phyloP scores from a whole-genome alignment of 2,888 invertebrate genomes.

The Oscheius myriophilus region DNA sequence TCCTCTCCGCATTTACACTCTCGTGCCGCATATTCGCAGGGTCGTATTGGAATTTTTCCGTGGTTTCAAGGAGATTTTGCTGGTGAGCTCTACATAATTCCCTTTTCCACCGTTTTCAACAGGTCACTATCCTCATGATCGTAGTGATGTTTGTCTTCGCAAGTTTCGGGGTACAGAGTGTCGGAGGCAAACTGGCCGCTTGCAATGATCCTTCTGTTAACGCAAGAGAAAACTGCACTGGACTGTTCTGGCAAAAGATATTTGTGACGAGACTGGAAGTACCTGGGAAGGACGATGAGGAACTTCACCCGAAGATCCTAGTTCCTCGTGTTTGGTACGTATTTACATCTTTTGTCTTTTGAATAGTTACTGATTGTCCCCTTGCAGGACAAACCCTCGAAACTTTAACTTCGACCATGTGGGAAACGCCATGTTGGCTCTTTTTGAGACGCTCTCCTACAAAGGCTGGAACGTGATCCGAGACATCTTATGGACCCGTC shows the following conservation, averaged over 20 bases:
- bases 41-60: conserved; percentile 97
- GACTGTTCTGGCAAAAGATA: conserved; percentile 91
- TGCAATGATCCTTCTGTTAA: conserved; percentile 92
- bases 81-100: conserved; percentile 76
- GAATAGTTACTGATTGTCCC: neutral
- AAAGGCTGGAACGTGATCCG: conserved; percentile 99
- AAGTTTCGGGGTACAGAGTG: conserved; percentile 96
- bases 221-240: conserved; percentile 83
- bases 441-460: conserved; percentile 97
- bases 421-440: conserved; percentile 94
- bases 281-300: conserved; percentile 79
- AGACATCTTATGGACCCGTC: conserved; percentile 92
- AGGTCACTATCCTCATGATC: conserved; percentile 93
- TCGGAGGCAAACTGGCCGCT: conserved; percentile 92
- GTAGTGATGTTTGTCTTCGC: conserved; percentile 99
- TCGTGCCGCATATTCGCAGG: conserved; percentile 98
- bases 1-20: conserved; percentile 88
- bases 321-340: conserved; percentile 67
- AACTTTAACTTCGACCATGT: conserved; percentile 99
- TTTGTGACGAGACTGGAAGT: conserved; percentile 98
- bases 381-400: conserved; percentile 93
- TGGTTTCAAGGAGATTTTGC: conserved; percentile 96
- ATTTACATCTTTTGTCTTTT: too few relatives aligned
- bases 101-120: conserved; percentile 40
- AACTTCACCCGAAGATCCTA: conserved; percentile 84